Percentiles rank a stretch among this genome's conserved stretches.
phyloP scores from a whole-genome alignment of 2,888 invertebrate genomes.

The Drosophila barbarae region DNA sequence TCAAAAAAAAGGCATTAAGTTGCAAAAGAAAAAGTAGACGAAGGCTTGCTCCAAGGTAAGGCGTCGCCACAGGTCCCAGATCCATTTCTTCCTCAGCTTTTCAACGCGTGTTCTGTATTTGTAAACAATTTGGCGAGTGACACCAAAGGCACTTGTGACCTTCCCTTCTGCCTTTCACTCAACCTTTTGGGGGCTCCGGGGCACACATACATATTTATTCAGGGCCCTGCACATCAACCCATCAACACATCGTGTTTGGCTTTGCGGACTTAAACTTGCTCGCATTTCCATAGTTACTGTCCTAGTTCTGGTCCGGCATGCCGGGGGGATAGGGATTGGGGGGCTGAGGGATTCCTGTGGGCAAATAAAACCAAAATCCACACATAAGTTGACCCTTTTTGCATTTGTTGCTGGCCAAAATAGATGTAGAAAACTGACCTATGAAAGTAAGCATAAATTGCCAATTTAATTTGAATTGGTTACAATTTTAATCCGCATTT shows the following conservation, averaged over 20 bases:
- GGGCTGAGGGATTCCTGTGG: slow-evolving; percentile 19
- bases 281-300: slow-evolving; percentile 47
- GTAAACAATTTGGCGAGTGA: slow-evolving; percentile 63
- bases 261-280: slow-evolving; percentile 25
- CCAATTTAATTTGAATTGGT: slow-evolving; percentile 17
- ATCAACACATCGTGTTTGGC: slow-evolving; percentile 21
- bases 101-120: slow-evolving; percentile 67
- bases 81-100: slow-evolving; percentile 30
- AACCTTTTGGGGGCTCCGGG: slow-evolving; percentile 8
- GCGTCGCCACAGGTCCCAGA: slow-evolving; percentile 24
- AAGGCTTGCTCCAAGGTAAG: slow-evolving; percentile 31
- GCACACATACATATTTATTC: slow-evolving; percentile 53
- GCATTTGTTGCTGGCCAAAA: slow-evolving; percentile 7
- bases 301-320: slow-evolving; percentile 35
- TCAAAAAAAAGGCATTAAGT: slow-evolving; percentile 59
- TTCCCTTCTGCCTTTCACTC: slow-evolving; percentile 13
- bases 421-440: neutral
- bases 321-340: neutral
- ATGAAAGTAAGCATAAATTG: slow-evolving; percentile 4
- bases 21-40: slow-evolving; percentile 27
- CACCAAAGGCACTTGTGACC: slow-evolving; percentile 46
- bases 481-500: slow-evolving; percentile 16
- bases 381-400: slow-evolving; percentile 7
- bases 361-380: slow-evolving; percentile 3
- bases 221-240: slow-evolving; percentile 17